Evolutionary conservation across 2,113 vertebrate genomes (phyloP).

Genomic region (Crotalus horridus): DNA sequence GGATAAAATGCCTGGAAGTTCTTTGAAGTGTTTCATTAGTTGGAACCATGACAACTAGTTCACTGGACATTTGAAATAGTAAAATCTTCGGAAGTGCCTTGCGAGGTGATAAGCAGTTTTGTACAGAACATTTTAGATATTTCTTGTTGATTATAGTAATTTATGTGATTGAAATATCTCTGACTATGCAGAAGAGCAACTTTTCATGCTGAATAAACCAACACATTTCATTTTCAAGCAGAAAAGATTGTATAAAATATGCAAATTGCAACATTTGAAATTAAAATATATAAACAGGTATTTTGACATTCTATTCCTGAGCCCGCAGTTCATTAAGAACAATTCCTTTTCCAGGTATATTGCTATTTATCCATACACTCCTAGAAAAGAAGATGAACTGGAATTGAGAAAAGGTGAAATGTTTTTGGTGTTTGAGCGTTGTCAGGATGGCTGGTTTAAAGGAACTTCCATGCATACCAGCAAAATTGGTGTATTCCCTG

Average conservation of each 20-base stretch:
- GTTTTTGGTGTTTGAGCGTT: conserved; percentile 96
- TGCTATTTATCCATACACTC: conserved; percentile 92
- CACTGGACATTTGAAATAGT: neutral
- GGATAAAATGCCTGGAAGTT: too few relatives aligned
- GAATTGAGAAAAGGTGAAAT: conserved; percentile 96
- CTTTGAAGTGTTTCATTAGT: too few relatives aligned
- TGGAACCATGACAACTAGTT: too few relatives aligned
- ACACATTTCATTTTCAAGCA: neutral
- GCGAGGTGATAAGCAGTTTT: neutral
- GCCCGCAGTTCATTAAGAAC: neutral
- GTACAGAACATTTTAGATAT: neutral
- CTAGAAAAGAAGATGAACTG: conserved; percentile 95
- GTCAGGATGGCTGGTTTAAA: conserved; percentile 99
- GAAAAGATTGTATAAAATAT: neutral
- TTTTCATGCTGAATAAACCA: neutral
- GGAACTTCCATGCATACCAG: conserved; percentile 98
- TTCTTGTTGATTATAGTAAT: neutral
- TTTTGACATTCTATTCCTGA: neutral
- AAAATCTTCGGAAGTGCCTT: neutral
- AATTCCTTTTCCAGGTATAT: conserved; percentile 72
- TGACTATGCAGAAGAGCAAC: neutral
- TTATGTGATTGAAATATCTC: neutral
- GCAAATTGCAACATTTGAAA: neutral
- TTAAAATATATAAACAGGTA: neutral
- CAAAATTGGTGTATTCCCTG: conserved; percentile 96